These are phyloP conservation scores for Seriola quinqueradiata DNA, from an alignment of 2,113 vertebrate genomes.

Conservation along the genomic window DNA sequence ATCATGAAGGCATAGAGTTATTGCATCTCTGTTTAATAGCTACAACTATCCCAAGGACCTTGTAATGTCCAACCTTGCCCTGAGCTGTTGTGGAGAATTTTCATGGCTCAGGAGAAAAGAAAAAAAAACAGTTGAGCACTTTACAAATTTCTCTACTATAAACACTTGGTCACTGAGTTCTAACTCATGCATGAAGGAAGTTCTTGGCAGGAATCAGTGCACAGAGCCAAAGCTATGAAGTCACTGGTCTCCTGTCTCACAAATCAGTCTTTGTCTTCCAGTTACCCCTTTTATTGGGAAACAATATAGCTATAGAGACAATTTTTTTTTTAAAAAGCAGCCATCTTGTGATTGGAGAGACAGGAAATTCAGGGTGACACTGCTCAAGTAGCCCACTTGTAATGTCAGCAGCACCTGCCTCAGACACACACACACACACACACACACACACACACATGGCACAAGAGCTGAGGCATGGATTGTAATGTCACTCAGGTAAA, in stretches of 20 bases:
- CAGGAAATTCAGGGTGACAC: slow-evolving; percentile 61
- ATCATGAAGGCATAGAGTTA: slow-evolving; percentile 6
- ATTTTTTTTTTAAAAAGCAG: no score
- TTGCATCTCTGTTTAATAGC: slow-evolving; percentile 23
- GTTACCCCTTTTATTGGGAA: slow-evolving; percentile 50
- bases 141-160: slow-evolving; percentile 10
- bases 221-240: slow-evolving; percentile 44
- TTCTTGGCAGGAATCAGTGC: slow-evolving; percentile 19
- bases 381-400: slow-evolving; percentile 51
- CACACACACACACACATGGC: background rate
- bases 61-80: slow-evolving; percentile 30
- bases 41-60: slow-evolving; percentile 11
- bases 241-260: slow-evolving; percentile 54
- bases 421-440: no score
- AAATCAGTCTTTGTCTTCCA: slow-evolving; percentile 57
- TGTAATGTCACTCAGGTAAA: slow-evolving; percentile 37
- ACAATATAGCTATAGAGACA: slow-evolving; percentile 41
- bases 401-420: slow-evolving; percentile 48
- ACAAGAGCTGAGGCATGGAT: background rate
- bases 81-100: slow-evolving; percentile 13
- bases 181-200: slow-evolving; percentile 15
- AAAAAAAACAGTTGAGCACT: slow-evolving; percentile 29
- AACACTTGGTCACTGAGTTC: slow-evolving; percentile 25
- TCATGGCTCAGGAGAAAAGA: background rate
- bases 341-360: slow-evolving; percentile 40